Evolutionary conservation across 2,113 vertebrate genomes (phyloP).

Genomic region (Orientallactaga bullata): DNA sequence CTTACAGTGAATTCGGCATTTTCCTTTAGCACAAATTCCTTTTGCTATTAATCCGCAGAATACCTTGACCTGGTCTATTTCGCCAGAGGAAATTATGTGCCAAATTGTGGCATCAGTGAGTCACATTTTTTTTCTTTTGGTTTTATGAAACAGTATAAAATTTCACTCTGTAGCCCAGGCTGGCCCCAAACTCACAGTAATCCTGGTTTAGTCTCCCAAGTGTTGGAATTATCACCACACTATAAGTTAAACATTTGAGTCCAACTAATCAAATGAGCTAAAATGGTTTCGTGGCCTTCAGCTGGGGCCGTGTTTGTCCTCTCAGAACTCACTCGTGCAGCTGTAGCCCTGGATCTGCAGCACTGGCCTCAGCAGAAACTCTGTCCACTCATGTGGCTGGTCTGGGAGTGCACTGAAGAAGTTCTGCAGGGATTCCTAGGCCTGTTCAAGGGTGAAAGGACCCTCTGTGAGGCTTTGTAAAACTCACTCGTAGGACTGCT

Average conservation of each 20-base stretch:
- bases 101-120: not conserved
- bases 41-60: slow-evolving; percentile 29
- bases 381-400: too few species aligned
- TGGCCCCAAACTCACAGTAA: not conserved
- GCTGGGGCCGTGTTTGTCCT: too few species aligned
- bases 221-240: not conserved
- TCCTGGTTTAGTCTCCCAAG: not conserved
- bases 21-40: not conserved
- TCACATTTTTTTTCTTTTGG: not conserved
- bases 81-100: slow-evolving; percentile 39
- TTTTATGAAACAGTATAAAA: not conserved
- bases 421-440: too few species aligned
- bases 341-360: too few species aligned
- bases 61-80: not conserved
- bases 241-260: not conserved
- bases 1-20: not conserved
- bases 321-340: too few species aligned
- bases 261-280: slow-evolving; percentile 30
- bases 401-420: too few species aligned
- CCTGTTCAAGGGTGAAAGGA: too few species aligned
- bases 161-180: not conserved
- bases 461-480: too few species aligned
- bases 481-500: too few species aligned
- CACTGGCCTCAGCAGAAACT: too few species aligned
- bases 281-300: too few species aligned